phyloP scores from a whole-genome alignment of 2,113 vertebrate genomes.

The Phyllostomus discolor region DNA sequence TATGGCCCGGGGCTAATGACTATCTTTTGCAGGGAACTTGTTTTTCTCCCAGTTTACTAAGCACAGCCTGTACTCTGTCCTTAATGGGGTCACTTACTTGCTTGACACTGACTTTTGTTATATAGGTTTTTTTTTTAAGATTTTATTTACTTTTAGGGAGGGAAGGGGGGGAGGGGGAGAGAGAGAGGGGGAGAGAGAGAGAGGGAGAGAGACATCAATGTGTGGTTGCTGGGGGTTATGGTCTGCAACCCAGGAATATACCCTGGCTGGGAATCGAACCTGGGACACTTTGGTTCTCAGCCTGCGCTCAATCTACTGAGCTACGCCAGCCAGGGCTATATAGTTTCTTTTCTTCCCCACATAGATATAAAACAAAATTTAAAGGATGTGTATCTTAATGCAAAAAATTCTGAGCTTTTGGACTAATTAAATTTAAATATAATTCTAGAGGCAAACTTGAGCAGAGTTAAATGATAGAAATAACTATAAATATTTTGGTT shows the following conservation, averaged over 20 bases:
- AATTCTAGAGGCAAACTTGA: not conserved
- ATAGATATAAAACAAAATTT: not conserved
- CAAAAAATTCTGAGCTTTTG: not conserved
- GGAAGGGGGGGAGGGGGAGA: no score
- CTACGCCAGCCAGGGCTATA: no score
- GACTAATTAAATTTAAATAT: not conserved
- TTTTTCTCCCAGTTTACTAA: not conserved
- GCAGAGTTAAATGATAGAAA: not conserved
- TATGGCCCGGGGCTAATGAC: not conserved
- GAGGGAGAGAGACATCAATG: no score
- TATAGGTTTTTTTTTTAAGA: not conserved
- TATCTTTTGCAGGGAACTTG: not conserved
- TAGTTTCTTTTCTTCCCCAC: not conserved
- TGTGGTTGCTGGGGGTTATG: no score
- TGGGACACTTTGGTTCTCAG: no score
- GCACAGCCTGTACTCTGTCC: not conserved
- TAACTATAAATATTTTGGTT: not conserved
- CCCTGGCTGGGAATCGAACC: no score
- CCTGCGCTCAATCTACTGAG: no score
- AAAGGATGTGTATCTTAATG: not conserved
- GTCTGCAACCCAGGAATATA: no score
- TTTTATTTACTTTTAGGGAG: no score
- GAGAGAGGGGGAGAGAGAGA: no score
- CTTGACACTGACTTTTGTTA: not conserved
- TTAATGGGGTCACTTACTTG: not conserved